These are phyloP conservation scores for Nephotettix cincticeps DNA, from an alignment of 1,140 invertebrate species.

Conservation along the genomic window DNA sequence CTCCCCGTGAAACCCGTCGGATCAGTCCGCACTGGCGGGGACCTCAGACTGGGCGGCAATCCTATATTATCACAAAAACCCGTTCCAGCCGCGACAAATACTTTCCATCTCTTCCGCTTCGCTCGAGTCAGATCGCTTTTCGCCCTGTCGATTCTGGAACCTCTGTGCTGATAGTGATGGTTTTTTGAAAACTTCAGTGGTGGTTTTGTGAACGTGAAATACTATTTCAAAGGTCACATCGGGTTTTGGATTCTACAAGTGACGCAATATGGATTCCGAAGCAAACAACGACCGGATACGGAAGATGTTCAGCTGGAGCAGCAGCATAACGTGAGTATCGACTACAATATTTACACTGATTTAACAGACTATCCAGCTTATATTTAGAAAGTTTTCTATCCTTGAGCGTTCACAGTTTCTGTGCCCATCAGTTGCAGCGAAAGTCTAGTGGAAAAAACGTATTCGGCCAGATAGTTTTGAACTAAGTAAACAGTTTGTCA, in stretches of 20 bases:
- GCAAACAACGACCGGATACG: slow-evolving; percentile 23
- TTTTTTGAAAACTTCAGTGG: background rate
- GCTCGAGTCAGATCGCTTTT: background rate
- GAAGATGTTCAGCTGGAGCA: slow-evolving; percentile 29
- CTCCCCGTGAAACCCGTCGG: too few species aligned
- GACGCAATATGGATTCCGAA: slow-evolving; percentile 19
- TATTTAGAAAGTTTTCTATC: too few species aligned
- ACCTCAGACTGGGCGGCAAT: too few species aligned
- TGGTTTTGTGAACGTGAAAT: background rate
- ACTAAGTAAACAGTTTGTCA: too few species aligned
- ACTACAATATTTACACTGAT: too few species aligned
- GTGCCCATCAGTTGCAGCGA: too few species aligned
- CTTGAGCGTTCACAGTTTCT: too few species aligned
- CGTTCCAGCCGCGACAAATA: background rate
- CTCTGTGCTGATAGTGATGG: background rate
- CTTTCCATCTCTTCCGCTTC: slow-evolving; percentile 16
- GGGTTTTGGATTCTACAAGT: background rate
- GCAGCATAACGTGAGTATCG: slow-evolving; percentile 22
- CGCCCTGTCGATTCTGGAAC: background rate
- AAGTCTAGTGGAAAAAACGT: too few species aligned
- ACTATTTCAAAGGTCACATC: too few species aligned
- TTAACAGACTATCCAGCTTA: too few species aligned
- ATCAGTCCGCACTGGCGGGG: too few species aligned
- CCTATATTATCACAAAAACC: background rate
- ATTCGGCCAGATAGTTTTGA: too few species aligned